phyloP scores from a whole-genome alignment of 2,113 vertebrate genomes.

The Ptilorrhoa leucosticta region DNA sequence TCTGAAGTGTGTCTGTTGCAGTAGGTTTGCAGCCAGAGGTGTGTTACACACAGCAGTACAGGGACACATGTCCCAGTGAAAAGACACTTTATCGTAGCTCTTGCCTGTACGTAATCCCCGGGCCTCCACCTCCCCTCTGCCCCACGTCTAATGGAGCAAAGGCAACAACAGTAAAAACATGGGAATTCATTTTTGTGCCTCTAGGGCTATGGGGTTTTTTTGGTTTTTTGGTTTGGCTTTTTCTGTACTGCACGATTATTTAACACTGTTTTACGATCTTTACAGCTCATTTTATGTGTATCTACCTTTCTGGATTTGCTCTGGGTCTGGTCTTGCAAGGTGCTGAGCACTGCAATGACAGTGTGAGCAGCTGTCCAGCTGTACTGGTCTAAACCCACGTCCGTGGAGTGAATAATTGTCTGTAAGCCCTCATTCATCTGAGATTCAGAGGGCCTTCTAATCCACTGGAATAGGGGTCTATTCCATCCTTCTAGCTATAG shows the following conservation, averaged over 20 bases:
- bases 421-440: not conserved
- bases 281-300: not conserved
- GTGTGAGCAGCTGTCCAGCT: not conserved
- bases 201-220: not conserved
- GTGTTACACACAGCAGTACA: fast-evolving
- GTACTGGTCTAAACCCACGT: not conserved
- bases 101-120: not conserved
- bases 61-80: fast-evolving
- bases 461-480: not conserved
- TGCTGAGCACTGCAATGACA: not conserved
- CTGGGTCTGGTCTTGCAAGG: not conserved
- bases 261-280: not conserved
- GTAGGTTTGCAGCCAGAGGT: not conserved
- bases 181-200: not conserved
- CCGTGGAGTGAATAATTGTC: fast-evolving
- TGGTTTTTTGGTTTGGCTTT: not conserved
- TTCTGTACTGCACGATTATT: not conserved
- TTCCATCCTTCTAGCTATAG: not conserved
- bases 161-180: not conserved
- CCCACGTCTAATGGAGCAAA: not conserved
- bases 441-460: not conserved
- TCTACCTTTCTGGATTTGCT: not conserved
- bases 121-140: not conserved
- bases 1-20: no score
- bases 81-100: not conserved